Evolutionary conservation across 2,113 vertebrate species (phyloP).

Genomic region (Pterocles orientalis): DNA sequence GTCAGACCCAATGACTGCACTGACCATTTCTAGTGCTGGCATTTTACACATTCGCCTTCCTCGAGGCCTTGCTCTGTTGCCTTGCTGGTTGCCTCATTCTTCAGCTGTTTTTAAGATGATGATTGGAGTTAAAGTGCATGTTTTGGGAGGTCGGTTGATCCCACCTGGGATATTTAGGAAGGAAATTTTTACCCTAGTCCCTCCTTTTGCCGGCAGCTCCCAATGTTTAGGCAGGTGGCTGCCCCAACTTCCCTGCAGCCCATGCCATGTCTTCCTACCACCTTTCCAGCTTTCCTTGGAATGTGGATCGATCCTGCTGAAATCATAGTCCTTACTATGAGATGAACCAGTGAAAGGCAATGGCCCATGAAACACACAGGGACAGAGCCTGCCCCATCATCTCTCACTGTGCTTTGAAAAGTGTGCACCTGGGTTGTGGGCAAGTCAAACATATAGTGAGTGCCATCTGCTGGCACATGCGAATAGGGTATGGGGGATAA

Average conservation of each 20-base stretch:
- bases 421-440: neutral
- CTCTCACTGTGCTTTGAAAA: fast-evolving
- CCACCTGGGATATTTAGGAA: neutral
- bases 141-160: neutral
- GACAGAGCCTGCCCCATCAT: neutral
- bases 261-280: neutral
- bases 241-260: neutral
- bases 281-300: neutral
- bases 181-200: neutral
- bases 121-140: neutral
- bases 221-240: fast-evolving
- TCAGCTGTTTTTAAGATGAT: neutral
- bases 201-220: neutral
- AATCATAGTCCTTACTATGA: neutral
- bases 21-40: neutral
- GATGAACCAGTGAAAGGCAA: neutral
- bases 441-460: neutral
- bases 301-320: neutral
- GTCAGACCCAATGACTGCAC: neutral
- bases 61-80: neutral
- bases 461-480: slow-evolving; percentile 41
- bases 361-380: fast-evolving
- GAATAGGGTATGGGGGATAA: neutral
- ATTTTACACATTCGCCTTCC: neutral
- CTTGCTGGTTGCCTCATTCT: neutral